Percentiles rank a stretch among this genome's conserved stretches.
These are phyloP conservation scores for Erithacus rubecula DNA, from an alignment of 2,797 vertebrate species.

Conservation along the genomic window DNA sequence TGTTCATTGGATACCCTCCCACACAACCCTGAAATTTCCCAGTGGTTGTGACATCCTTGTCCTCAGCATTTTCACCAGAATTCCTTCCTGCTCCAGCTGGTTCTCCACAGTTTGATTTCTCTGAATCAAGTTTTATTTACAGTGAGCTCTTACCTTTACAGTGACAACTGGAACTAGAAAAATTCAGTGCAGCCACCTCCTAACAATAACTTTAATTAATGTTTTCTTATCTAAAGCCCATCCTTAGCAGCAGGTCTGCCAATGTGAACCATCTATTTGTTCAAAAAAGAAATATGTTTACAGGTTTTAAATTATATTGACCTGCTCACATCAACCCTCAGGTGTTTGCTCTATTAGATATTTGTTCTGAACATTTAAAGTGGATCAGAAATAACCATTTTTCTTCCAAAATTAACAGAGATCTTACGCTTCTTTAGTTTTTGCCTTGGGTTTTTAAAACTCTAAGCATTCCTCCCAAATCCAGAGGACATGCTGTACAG, in stretches of 20 bases:
- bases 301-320: neutral
- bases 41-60: neutral
- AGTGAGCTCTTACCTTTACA: neutral
- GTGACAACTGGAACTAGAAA: neutral
- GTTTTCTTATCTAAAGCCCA: neutral
- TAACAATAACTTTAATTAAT: neutral
- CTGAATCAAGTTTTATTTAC: neutral
- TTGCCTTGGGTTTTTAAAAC: neutral
- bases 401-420: neutral
- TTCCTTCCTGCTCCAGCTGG: neutral
- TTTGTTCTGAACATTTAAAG: neutral
- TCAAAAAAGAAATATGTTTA: neutral
- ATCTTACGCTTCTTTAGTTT: neutral
- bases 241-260: neutral
- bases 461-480: neutral
- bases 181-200: neutral
- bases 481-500: neutral
- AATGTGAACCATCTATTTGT: neutral
- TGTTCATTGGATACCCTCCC: neutral
- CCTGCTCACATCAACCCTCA: neutral
- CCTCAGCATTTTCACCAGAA: neutral
- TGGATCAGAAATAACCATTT: neutral
- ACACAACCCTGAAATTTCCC: neutral
- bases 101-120: neutral
- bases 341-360: neutral